Base-by-base conservation (phyloP, 2,888 invertebrate species). In the Xylota segnis region DNA sequence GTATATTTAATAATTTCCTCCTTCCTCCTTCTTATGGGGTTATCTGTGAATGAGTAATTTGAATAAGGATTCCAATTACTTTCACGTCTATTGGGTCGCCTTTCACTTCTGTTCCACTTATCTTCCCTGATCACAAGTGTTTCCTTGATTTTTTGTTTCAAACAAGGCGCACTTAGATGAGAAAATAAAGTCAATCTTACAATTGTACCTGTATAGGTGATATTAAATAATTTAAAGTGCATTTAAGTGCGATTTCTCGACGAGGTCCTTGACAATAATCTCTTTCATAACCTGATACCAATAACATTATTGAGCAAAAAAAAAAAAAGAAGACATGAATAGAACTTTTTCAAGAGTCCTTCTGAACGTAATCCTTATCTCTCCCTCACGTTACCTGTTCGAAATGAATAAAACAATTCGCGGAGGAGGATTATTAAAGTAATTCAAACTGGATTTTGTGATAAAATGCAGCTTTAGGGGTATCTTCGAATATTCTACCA, bases 11-110 rank as follows among this genome's bases (percentile, higher is more conserved):
- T 43, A 34, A 27, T 27, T 40, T 3, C 23, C 65, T 54, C 54
- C 2, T 7, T 5, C 5, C 14, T n/a, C 4, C n/a, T 27, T 54
- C 40, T 74, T 54, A 43, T 43, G 56, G 52, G 43, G 43, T 74
- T 56, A 40, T 47, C 45, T 65, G 34, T 34, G 54, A 45, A 47
- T 54, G 65, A 65, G 65, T 65, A 56, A 65, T 75, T 65, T 65
- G 56, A 65, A 75, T 75, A 75, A 75, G 56, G 63, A 75, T 37
- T 75, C 56, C 63, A 74, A 74, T 74, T 74, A 74, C 63, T 43
- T 74, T 43, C 63, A 45, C 32, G 32, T 74, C 34, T 74, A 74
- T 63, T 54, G 63, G 34, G 63, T 63, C 34, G n/a, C 50, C 43
- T 34, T 56, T 23, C 65, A n/a, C 23, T 34, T 23, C 18, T 16